Conservation (phyloP, 2,113 vertebrate species). For the Halichoeres trimaculatus region DNA sequence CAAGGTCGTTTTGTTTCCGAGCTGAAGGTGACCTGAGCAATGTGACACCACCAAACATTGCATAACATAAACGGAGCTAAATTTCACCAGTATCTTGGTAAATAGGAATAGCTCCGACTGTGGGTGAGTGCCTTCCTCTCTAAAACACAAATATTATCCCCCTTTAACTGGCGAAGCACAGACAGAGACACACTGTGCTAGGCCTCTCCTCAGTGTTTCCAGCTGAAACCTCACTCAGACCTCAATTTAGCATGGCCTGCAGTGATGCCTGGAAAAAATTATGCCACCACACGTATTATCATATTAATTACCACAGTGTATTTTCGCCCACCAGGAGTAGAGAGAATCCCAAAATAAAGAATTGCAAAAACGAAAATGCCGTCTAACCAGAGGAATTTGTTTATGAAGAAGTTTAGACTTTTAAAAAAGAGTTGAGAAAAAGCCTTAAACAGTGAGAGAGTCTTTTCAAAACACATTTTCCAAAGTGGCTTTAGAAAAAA, state of each 20-base stretch:
- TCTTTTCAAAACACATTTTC: conserved; percentile 25
- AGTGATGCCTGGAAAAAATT: conserved; percentile 70
- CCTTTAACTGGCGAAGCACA: conserved; percentile 47
- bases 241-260: conserved; percentile 66
- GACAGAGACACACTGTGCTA: conserved; percentile 69
- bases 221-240: conserved; percentile 74
- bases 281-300: conserved; percentile 70
- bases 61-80: conserved; percentile 31
- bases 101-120: conserved; percentile 58
- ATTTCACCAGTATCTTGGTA: conserved; percentile 48
- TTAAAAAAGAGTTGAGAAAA: conserved; percentile 15
- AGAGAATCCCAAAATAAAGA: conserved; percentile 54
- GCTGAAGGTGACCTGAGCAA: conserved; percentile 11
- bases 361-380: conserved; percentile 54
- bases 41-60: conserved; percentile 27
- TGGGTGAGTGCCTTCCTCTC: conserved; percentile 29
- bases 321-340: conserved; percentile 58
- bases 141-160: conserved; percentile 68
- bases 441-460: conserved; percentile 9
- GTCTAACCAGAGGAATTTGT: conserved; percentile 71
- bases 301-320: conserved; percentile 76
- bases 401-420: conserved; percentile 34
- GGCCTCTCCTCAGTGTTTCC: conserved; percentile 70
- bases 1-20: conserved; percentile 15
- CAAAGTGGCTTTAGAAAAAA: background rate